phyloP scores from a whole-genome alignment of 2,888 invertebrate genomes.

The Notodonta ziczac region DNA sequence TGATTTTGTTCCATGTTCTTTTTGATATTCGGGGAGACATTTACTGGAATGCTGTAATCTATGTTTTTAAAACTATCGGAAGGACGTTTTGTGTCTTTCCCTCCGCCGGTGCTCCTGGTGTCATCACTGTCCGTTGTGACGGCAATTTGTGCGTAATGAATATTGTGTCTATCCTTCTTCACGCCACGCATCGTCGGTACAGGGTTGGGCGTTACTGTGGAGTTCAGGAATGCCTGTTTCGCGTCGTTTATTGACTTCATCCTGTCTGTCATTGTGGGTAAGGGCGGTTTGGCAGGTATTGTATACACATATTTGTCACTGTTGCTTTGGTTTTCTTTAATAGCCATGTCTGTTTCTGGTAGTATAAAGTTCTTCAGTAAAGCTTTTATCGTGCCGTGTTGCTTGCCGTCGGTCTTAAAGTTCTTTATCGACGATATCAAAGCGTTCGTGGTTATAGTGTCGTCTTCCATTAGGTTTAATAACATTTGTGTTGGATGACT shows the following conservation, averaged over 20 bases:
- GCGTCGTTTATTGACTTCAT: constrained; percentile 69
- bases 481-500: constrained; percentile 69
- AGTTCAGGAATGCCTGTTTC: constrained; percentile 71
- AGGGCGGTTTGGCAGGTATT: constrained; percentile 63
- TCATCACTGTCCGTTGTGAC: constrained; percentile 73
- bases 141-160: constrained; percentile 75
- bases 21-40: constrained; percentile 51
- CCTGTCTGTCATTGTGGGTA: constrained; percentile 57
- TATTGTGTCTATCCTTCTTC: constrained; percentile 25
- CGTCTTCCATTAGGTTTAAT: constrained; percentile 76
- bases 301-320: constrained; percentile 69
- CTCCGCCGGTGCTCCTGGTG: constrained; percentile 79
- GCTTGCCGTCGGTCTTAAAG: constrained; percentile 63
- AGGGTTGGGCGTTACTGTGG: constrained; percentile 54
- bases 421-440: constrained; percentile 69
- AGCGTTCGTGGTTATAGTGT: constrained; percentile 65
- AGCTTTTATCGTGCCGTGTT: constrained; percentile 71
- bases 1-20: constrained; percentile 69
- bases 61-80: constrained; percentile 42
- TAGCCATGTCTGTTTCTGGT: constrained; percentile 74
- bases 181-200: constrained; percentile 47
- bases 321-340: constrained; percentile 70
- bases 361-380: constrained; percentile 72
- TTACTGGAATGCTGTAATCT: constrained; percentile 43
- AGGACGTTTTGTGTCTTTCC: constrained; percentile 46